Conservation (phyloP, 2,888 invertebrate genomes). For the Watsonalla cultraria region DNA sequence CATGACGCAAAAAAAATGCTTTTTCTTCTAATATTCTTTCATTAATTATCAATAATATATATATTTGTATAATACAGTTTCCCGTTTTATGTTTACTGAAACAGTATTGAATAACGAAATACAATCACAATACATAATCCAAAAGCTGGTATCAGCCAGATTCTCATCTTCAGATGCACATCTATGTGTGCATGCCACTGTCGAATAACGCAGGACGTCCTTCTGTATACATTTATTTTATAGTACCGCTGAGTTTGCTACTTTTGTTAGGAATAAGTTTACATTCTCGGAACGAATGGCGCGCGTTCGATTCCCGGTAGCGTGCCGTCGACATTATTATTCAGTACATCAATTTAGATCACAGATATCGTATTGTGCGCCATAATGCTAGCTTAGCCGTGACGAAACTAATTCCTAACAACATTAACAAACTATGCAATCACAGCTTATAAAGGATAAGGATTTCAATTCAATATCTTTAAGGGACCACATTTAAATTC, state of each 20-base stretch:
- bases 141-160: too few species aligned
- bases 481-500: slow-evolving; percentile 10
- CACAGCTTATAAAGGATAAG: slow-evolving; percentile 12
- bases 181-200: slow-evolving; percentile 14
- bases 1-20: too few species aligned
- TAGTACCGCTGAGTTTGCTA: slow-evolving; percentile 39
- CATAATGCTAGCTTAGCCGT: slow-evolving; percentile 30
- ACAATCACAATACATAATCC: too few species aligned
- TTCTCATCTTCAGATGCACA: too few species aligned
- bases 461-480: slow-evolving; percentile 11
- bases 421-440: slow-evolving; percentile 59
- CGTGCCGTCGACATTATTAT: slow-evolving; percentile 42
- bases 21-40: too few species aligned
- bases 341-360: slow-evolving; percentile 52
- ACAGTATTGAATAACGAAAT: not conserved
- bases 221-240: slow-evolving; percentile 7
- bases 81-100: too few species aligned
- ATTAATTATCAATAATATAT: too few species aligned
- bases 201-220: slow-evolving; percentile 11
- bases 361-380: slow-evolving; percentile 46
- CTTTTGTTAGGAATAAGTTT: slow-evolving; percentile 70
- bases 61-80: too few species aligned
- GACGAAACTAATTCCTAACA: slow-evolving; percentile 66
- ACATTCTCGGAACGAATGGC: slow-evolving; percentile 44
- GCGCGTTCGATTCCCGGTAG: slow-evolving; percentile 44